A percentile compares a stretch with the other conserved stretches of the same genome.
Evolutionary conservation across 2,888 invertebrate species (phyloP).

Genomic region (Laspeyria flexula): DNA sequence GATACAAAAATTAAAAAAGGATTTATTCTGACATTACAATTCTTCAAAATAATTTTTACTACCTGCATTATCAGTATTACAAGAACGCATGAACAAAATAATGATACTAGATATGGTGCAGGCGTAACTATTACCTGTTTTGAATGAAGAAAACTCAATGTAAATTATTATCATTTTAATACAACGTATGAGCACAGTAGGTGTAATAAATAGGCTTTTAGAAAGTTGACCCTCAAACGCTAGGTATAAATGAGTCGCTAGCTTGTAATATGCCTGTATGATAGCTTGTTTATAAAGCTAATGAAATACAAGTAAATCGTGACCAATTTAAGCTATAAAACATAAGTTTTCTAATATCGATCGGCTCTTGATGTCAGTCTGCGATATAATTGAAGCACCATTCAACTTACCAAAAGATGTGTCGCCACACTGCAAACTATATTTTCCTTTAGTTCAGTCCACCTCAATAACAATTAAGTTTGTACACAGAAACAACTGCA

Average conservation of each 20-base stretch:
- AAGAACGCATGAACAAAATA: no score
- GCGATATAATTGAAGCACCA: constrained; percentile 36
- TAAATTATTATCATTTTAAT: not conserved
- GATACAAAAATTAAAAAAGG: no score
- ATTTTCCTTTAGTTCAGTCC: constrained; percentile 13
- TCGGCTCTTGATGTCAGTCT: constrained; percentile 64
- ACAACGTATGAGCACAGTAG: not conserved
- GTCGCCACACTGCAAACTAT: constrained; percentile 34
- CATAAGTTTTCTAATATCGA: constrained; percentile 74
- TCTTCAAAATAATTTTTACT: no score
- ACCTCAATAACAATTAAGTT: constrained; percentile 18
- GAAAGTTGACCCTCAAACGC: constrained; percentile 46
- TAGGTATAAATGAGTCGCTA: constrained; percentile 49
- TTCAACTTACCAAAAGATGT: constrained; percentile 41
- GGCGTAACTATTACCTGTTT: no score
- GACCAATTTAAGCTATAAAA: constrained; percentile 50
- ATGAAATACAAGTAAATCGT: constrained; percentile 31
- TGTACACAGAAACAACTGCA: constrained; percentile 40
- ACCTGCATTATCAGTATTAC: no score
- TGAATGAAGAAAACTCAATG: no score
- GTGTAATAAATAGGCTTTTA: constrained; percentile 25
- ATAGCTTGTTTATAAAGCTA: constrained; percentile 17
- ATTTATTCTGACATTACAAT: no score
- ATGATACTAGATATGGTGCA: no score
- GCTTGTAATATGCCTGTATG: constrained; percentile 8